Percentiles rank a stretch among this genome's conserved stretches.
Conservation (phyloP, 30 jellyfish, hydroid and myxozoan genomes). For the Hydractinia echinata region DNA sequence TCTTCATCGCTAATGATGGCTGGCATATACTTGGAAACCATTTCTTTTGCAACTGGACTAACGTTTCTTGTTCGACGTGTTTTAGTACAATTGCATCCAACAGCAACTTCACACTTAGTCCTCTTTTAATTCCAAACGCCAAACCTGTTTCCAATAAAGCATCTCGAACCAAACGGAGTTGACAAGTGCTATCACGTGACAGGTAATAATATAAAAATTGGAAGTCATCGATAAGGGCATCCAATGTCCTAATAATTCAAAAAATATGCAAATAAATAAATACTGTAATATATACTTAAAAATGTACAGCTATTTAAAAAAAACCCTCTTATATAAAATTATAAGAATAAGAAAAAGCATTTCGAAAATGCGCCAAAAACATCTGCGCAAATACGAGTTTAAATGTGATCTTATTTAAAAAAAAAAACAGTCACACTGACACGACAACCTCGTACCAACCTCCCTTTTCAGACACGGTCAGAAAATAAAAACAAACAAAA, state of each 20-base stretch:
- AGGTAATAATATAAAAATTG: conserved; percentile 42
- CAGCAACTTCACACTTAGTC: conserved; percentile 15
- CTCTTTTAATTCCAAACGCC: conserved; percentile 55
- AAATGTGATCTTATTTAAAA: too few species aligned
- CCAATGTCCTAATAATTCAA: conserved; percentile 38
- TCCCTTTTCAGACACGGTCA: too few species aligned
- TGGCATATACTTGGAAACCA: conserved; percentile 61
- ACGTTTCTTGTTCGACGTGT: conserved; percentile 22
- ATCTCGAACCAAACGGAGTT: conserved; percentile 34
- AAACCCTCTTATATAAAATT: too few species aligned
- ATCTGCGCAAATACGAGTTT: too few species aligned
- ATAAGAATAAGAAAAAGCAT: too few species aligned
- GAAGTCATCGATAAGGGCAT: conserved; percentile 60
- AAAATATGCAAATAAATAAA: neutral
- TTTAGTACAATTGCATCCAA: conserved; percentile 31
- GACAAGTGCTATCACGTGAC: conserved; percentile 48
- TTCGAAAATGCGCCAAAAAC: too few species aligned
- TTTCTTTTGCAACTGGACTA: conserved; percentile 28
- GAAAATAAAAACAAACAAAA: too few species aligned
- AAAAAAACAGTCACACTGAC: too few species aligned
- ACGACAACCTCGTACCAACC: too few species aligned
- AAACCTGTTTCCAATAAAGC: conserved; percentile 28
- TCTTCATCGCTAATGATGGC: neutral
- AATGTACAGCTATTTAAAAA: too few species aligned
- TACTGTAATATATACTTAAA: neutral